Conservation (phyloP, 2,113 vertebrate species). For the Xiphophorus couchianus region DNA sequence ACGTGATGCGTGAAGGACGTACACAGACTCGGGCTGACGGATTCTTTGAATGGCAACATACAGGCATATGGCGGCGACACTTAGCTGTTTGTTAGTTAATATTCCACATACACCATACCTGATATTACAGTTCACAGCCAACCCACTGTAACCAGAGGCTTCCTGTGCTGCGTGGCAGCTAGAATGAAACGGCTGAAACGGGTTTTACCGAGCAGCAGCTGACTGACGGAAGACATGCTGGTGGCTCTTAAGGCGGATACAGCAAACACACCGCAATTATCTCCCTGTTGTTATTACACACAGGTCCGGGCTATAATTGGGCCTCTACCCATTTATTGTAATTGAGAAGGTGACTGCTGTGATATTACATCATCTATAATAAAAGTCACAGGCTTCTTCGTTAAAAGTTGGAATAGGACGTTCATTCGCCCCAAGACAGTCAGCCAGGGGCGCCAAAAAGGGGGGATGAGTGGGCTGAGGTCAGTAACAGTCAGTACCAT, state of each 20-base stretch:
- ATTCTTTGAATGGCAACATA: constrained; percentile 55
- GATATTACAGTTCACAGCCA: constrained; percentile 21
- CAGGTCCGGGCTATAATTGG: constrained; percentile 72
- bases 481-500: too few relatives aligned
- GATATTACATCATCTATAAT: constrained; percentile 30
- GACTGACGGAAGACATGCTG: constrained; percentile 48
- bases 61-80: constrained; percentile 34
- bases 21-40: constrained; percentile 14
- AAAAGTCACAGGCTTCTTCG: constrained; percentile 22
- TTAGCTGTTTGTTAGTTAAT: constrained; percentile 17
- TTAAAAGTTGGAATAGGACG: constrained; percentile 7
- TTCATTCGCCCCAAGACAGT: not conserved
- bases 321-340: constrained; percentile 47
- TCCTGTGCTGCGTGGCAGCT: constrained; percentile 2
- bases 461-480: too few relatives aligned
- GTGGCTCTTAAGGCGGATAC: constrained; percentile 60
- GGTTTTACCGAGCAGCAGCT: constrained; percentile 41
- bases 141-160: not conserved
- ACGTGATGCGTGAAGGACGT: constrained; percentile 47
- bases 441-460: too few relatives aligned
- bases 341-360: constrained; percentile 23
- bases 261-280: constrained; percentile 73
- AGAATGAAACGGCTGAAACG: constrained; percentile 22
- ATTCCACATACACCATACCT: constrained; percentile 2
- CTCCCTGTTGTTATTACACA: constrained; percentile 75